These are phyloP conservation scores for Lordiphosa clarofinis DNA, from an alignment of 1,140 invertebrate species.

Conservation along the genomic window DNA sequence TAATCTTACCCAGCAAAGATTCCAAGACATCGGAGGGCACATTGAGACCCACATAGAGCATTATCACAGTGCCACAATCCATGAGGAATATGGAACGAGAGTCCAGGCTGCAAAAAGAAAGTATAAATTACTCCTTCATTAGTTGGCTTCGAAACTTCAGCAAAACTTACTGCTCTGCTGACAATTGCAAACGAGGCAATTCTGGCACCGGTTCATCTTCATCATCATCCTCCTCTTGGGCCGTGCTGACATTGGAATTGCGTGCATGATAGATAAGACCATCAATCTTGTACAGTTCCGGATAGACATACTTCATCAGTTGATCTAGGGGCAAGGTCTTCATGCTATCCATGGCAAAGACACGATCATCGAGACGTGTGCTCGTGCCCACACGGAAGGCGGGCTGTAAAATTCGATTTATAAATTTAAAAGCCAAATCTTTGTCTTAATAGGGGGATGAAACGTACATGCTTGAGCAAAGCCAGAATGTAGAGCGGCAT, in stretches of 20 bases:
- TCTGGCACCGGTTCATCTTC: slow-evolving; percentile 82
- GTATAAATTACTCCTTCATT: too few species aligned
- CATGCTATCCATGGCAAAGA: slow-evolving; percentile 95
- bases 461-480: slow-evolving; percentile 94
- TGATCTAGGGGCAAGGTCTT: slow-evolving; percentile 91
- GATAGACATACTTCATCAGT: slow-evolving; percentile 93
- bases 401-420: slow-evolving; percentile 81
- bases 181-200: slow-evolving; percentile 85
- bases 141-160: too few species aligned
- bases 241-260: slow-evolving; percentile 79
- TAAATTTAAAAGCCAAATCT: too few species aligned
- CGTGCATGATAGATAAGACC: slow-evolving; percentile 81
- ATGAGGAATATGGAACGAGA: slow-evolving; percentile 94
- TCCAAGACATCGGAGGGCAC: slow-evolving; percentile 88
- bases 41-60: slow-evolving; percentile 92
- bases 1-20: slow-evolving; percentile 84
- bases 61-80: slow-evolving; percentile 91
- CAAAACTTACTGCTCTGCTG: slow-evolving; percentile 84
- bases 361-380: slow-evolving; percentile 94
- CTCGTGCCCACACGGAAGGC: slow-evolving; percentile 93
- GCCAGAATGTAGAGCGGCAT: slow-evolving; percentile 95
- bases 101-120: slow-evolving; percentile 86
- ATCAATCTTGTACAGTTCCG: slow-evolving; percentile 95
- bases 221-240: slow-evolving; percentile 80
- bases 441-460: too few species aligned